Percentiles rank a stretch among this genome's conserved stretches.
phyloP scores from a whole-genome alignment of 2,888 invertebrate genomes.

The Drosophila meridiana region DNA sequence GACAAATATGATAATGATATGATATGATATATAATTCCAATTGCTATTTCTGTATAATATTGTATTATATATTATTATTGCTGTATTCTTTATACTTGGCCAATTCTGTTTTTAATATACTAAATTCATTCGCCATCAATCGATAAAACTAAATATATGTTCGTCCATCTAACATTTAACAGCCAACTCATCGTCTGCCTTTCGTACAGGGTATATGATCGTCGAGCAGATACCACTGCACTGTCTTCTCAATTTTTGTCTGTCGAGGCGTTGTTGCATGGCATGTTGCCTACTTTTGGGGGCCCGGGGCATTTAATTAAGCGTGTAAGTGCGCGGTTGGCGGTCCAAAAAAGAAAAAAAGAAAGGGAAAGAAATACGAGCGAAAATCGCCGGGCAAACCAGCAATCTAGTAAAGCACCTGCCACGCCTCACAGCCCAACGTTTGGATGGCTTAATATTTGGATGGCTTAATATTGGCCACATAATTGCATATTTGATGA shows the following conservation, averaged over 20 bases:
- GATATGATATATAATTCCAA: no score
- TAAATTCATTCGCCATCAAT: no score
- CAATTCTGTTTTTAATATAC: no score
- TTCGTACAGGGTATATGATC: not conserved
- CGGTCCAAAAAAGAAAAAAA: conserved; percentile 13
- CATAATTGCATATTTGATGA: conserved; percentile 61
- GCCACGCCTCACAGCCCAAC: not conserved
- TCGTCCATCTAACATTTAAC: no score
- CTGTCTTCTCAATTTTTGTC: not conserved
- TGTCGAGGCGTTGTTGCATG: conserved; percentile 53
- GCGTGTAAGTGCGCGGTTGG: conserved; percentile 70
- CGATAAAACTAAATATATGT: no score
- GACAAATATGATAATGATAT: no score
- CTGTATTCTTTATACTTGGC: no score
- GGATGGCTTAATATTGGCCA: conserved; percentile 30
- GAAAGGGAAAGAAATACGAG: not conserved
- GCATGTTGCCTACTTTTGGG: conserved; percentile 67
- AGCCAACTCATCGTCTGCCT: not conserved
- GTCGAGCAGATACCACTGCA: not conserved
- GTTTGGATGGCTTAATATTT: conserved; percentile 21
- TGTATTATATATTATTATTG: no score
- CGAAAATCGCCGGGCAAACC: conserved; percentile 13
- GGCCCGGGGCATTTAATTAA: conserved; percentile 69
- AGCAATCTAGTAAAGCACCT: conserved; percentile 31
- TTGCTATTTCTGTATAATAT: no score